Base-by-base conservation (phyloP, 2,113 vertebrate species). In the Proteles cristata region DNA sequence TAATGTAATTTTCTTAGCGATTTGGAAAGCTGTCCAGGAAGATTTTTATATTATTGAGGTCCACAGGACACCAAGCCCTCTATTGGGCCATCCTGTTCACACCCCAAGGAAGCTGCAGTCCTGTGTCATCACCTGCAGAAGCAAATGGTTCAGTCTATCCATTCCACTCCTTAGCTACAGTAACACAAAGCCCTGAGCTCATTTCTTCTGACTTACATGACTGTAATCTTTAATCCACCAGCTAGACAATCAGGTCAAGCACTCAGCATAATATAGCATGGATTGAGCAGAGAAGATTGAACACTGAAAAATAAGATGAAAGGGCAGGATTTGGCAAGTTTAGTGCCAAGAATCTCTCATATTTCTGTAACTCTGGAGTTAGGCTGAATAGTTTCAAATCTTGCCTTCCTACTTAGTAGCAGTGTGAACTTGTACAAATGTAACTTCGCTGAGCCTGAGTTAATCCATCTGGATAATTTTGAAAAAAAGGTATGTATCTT, bases 121-220 rank as follows among this genome's bases (percentile, higher is more conserved):
- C 28, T 28, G 1, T 26, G 6, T 58, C n/a, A 50, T 15, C 31
- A 31, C 12, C n/a, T 77, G 31, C 12, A 58, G 31, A 16, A 63
- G 5, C 8, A 3, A 10, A 65, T 23, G 11, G 17, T 19, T 61
- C 7, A 19, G 39, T 53, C 7, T 11, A 35, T 2, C 11, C 10
- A 1, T 5, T 5, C 39, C 2, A 16, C 1, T 2, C 63, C 25
- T 71, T 8, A 28, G 8, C 3, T 33, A 5, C 23, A 31, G 26
- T 12, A 28, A 33, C 45, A 66, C 21, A 2, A 5, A 39, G 11
- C 7, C 21, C 4, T n/a, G 39, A 2, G 8, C 11, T 61, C 35
- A 26, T 83, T 53, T 58, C 19, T 93, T 68, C 26, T 66, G 90
- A 55, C 4, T n/a, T 28, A 6, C 2, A 26, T 35, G 68, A 68